These are phyloP conservation scores for Sicus ferrugineus DNA, from an alignment of 2,888 invertebrate species.

Conservation along the genomic window DNA sequence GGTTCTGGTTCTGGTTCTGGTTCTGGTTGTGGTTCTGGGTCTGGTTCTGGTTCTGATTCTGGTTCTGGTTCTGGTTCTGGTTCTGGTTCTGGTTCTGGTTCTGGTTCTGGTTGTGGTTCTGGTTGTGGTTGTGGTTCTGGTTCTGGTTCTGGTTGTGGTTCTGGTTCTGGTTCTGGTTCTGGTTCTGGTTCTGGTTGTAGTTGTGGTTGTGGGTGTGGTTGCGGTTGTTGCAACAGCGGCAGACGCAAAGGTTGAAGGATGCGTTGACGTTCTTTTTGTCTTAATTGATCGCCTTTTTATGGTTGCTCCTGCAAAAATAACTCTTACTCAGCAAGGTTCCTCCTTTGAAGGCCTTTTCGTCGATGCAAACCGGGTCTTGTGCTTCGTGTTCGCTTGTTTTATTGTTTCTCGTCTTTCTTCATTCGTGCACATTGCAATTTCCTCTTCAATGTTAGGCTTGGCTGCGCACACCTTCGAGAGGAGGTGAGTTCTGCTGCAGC, in stretches of 20 bases:
- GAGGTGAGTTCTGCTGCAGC: neutral
- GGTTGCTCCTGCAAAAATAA: too few relatives aligned
- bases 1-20: neutral
- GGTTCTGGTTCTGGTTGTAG: neutral
- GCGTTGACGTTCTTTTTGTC: too few relatives aligned
- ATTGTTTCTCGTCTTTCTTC: neutral
- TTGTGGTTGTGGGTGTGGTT: too few relatives aligned
- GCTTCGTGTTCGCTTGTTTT: neutral
- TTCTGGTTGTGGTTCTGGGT: neutral
- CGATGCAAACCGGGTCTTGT: neutral
- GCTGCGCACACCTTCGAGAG: neutral
- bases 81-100: too few relatives aligned
- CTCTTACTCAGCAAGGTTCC: neutral
- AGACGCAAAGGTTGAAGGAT: too few relatives aligned
- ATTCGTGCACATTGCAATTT: slow-evolving; percentile 18
- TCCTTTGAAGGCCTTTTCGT: neutral
- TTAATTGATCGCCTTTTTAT: too few relatives aligned
- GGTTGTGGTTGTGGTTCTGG: too few relatives aligned
- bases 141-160: too few relatives aligned
- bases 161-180: neutral
- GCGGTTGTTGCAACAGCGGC: too few relatives aligned
- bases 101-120: too few relatives aligned
- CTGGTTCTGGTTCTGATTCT: too few relatives aligned
- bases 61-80: neutral
- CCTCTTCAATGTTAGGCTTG: neutral